A percentile compares a stretch with the other conserved stretches of the same genome.
Evolutionary conservation across 2,113 vertebrate species (phyloP).

Genomic region (Lamprologus callipterus): DNA sequence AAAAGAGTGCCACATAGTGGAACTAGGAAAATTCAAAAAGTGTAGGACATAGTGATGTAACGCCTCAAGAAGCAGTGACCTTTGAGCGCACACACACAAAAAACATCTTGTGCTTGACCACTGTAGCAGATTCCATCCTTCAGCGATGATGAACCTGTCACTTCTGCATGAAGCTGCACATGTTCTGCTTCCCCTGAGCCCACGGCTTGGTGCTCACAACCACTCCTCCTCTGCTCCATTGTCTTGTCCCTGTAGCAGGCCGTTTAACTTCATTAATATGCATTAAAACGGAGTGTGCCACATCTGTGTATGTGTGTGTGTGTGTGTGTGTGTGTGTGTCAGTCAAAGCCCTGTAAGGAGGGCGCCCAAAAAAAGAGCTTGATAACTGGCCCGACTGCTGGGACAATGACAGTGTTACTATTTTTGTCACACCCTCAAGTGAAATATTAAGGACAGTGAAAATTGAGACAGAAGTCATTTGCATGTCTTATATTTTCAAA

Average conservation of each 20-base stretch:
- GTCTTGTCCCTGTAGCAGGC: constrained; percentile 41
- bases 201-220: constrained; percentile 42
- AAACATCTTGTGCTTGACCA: neutral
- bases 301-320: neutral
- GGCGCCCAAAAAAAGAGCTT: neutral
- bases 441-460: constrained; percentile 16
- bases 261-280: constrained; percentile 69
- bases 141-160: neutral
- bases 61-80: neutral
- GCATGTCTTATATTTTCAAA: neutral
- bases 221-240: constrained; percentile 37
- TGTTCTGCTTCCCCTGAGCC: constrained; percentile 43
- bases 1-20: neutral
- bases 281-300: constrained; percentile 52
- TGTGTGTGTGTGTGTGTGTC: neutral
- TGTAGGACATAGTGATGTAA: neutral
- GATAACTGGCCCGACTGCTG: constrained; percentile 17
- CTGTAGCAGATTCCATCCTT: neutral
- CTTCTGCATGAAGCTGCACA: constrained; percentile 44
- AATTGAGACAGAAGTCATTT: constrained; percentile 25
- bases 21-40: neutral
- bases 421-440: constrained; percentile 17
- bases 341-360: constrained; percentile 19
- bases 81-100: neutral
- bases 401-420: constrained; percentile 25